phyloP scores from a whole-genome alignment of 2,888 invertebrate species.

The Pammene aurita region DNA sequence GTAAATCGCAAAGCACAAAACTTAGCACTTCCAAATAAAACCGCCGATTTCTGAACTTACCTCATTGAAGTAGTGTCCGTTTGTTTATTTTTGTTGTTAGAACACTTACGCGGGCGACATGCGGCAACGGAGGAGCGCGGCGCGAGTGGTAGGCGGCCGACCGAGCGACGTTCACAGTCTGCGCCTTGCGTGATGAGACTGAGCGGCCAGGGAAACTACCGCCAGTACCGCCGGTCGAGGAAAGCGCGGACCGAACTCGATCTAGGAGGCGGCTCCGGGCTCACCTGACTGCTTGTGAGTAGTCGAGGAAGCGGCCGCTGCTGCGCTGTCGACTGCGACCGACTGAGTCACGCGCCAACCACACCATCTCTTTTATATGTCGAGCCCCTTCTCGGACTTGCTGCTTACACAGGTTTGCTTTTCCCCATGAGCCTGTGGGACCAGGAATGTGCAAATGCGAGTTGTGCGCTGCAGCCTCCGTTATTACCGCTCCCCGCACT shows the following conservation, averaged over 20 bases:
- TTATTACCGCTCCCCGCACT: constrained; percentile 20
- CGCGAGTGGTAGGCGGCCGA: constrained; percentile 46
- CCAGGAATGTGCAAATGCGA: constrained; percentile 22
- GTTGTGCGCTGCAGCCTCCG: constrained; percentile 8
- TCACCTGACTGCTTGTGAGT: constrained; percentile 54
- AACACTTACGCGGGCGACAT: constrained; percentile 54
- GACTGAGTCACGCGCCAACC: constrained; percentile 72
- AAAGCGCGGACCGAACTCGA: constrained; percentile 33
- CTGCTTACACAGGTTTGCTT: constrained; percentile 56
- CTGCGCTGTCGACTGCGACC: constrained; percentile 58
- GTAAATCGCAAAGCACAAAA: constrained; percentile 52
- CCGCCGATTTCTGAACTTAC: constrained; percentile 51
- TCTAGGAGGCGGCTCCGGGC: constrained; percentile 41
- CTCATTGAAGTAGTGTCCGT: constrained; percentile 61
- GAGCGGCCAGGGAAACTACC: constrained; percentile 42
- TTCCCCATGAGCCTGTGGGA: constrained; percentile 56
- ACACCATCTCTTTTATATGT: constrained; percentile 72
- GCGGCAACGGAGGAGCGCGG: constrained; percentile 48
- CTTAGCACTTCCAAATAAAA: constrained; percentile 39
- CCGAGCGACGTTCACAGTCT: constrained; percentile 37
- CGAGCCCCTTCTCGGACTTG: constrained; percentile 63
- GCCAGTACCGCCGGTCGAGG: constrained; percentile 31
- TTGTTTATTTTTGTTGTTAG: constrained; percentile 50
- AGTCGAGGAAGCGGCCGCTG: constrained; percentile 51
- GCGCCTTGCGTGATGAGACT: constrained; percentile 50